Base-by-base conservation (phyloP, 1,140 invertebrate genomes). In the Drosophila cardini region DNA sequence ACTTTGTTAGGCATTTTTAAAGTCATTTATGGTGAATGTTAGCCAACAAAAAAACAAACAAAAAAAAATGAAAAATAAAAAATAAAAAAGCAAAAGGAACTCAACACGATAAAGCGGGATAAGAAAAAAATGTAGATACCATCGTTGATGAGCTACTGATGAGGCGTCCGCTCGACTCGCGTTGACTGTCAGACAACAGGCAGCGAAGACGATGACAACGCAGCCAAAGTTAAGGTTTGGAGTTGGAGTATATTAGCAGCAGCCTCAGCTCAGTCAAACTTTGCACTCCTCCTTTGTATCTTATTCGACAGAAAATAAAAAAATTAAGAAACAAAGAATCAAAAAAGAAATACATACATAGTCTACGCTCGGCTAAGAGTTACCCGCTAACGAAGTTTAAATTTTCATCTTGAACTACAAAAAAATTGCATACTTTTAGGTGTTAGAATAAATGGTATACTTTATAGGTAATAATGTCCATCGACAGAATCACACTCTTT, bases 1-100 rank as follows among this genome's bases (percentile, higher is more conserved):
- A 87, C 83, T 87, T 87, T 87, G 79, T 89, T 87, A 89, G 68
- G 76, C 78, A 83, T 89, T 87, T 76, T 87, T 87, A 87, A 87
- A 87, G 83, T 87, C 83, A 87, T 87, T 87, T 87, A 78, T 75
- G 76, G 72, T 21, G 65, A 78, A 74, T 45, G 40, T 52, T 18
- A 38, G 60, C 58, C 42, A 73, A 60, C 57, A 38, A 50, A 43
- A 52, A 63, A 57, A 50, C 45, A 43, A 36, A 26, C n/a, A n/a
- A n/a, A n/a, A n/a, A n/a, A n/a, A n/a, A n/a, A n/a, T n/a, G n/a
- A 15, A 26, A 10, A 65, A 18, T 34, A 65, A 69, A 45, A 50
- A 52, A 16, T 55, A 64, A 10, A 32, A 43, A 76, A 21, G 45
- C 9, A 53, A 38, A 67, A 70, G 45, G 55, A 52, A 52, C 48